A percentile compares a stretch with the other conserved stretches of the same genome.
Conservation (phyloP, 2,888 invertebrate species). For the Protodeltote pygarga region DNA sequence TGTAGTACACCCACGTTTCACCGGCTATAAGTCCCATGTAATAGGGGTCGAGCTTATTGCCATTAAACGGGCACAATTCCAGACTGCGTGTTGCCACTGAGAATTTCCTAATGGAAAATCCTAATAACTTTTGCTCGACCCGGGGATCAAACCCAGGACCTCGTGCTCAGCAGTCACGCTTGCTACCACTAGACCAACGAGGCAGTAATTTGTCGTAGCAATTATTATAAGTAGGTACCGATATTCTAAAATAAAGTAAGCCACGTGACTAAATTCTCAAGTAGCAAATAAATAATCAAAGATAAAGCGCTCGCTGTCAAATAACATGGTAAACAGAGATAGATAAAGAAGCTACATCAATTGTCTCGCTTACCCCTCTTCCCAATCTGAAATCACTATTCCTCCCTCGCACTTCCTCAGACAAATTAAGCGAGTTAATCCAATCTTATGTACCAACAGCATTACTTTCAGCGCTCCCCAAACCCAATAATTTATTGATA, state of each 20-base stretch:
- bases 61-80: too few species aligned
- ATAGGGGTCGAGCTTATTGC: too few species aligned
- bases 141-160: too few species aligned
- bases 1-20: too few species aligned
- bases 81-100: too few species aligned
- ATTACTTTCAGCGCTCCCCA: slow-evolving; percentile 48
- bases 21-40: too few species aligned
- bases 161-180: too few species aligned
- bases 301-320: slow-evolving; percentile 14
- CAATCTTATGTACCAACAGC: slow-evolving; percentile 41
- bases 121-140: too few species aligned
- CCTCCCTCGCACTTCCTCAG: slow-evolving; percentile 21
- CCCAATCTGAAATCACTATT: slow-evolving; percentile 40
- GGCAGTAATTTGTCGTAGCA: too few species aligned
- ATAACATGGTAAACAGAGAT: slow-evolving; percentile 19
- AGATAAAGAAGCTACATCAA: slow-evolving; percentile 42
- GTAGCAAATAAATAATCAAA: slow-evolving; percentile 8
- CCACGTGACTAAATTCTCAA: neutral
- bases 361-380: slow-evolving; percentile 11
- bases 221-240: too few species aligned
- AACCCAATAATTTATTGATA: slow-evolving; percentile 67
- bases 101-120: too few species aligned
- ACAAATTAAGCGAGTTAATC: slow-evolving; percentile 50
- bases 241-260: neutral
- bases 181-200: too few species aligned